phyloP scores from a whole-genome alignment of 2,113 vertebrate genomes.

The Saimiri boliviensis region DNA sequence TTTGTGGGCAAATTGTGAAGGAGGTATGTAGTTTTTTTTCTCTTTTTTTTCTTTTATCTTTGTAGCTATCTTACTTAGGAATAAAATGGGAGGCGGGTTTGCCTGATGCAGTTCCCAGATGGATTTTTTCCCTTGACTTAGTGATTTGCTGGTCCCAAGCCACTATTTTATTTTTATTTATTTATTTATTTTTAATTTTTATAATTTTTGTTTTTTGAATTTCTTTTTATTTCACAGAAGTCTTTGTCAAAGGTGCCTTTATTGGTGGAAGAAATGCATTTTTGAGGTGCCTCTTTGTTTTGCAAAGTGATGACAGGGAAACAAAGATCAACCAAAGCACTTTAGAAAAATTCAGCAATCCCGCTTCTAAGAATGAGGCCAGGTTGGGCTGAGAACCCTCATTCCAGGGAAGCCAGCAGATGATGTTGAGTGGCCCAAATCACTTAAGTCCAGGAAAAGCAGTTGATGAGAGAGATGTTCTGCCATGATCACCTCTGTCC shows the following conservation, averaged over 20 bases:
- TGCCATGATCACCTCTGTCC: not conserved
- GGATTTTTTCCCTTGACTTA: too few species aligned
- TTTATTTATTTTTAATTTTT: too few species aligned
- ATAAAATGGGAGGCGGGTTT: too few species aligned
- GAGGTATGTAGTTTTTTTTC: too few species aligned
- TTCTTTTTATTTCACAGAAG: not conserved
- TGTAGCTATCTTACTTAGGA: too few species aligned
- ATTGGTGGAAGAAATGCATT: not conserved
- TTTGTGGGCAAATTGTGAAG: too few species aligned
- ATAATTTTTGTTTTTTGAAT: too few species aligned
- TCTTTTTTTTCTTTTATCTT: too few species aligned
- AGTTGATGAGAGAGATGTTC: not conserved
- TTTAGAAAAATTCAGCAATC: not conserved
- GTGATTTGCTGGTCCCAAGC: too few species aligned
- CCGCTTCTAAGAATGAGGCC: not conserved
- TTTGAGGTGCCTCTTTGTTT: not conserved
- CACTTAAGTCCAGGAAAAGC: not conserved
- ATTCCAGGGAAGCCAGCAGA: not conserved
- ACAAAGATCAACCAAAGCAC: not conserved
- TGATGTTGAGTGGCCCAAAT: not conserved
- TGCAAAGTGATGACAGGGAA: not conserved
- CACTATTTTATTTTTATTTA: too few species aligned
- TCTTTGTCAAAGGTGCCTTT: not conserved
- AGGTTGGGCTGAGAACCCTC: not conserved
- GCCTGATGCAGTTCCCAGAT: too few species aligned